Evolutionary conservation across 2,888 invertebrate genomes (phyloP), one percentile per base, ranked within the genome.

Genomic region (Euzophera pinguis): DNA sequence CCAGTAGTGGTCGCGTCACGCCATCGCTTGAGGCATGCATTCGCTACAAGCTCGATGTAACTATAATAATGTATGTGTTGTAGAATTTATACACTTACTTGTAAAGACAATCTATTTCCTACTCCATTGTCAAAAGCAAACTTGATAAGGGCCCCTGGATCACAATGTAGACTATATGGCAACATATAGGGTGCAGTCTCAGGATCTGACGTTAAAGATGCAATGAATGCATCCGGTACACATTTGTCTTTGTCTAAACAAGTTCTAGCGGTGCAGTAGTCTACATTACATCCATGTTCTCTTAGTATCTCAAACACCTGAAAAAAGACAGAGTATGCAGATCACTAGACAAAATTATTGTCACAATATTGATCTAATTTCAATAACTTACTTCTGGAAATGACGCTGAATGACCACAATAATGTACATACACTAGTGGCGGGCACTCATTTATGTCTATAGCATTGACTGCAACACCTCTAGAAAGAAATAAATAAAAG

Each of bases 351-450:
- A 32, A 32, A 22, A 2, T 22, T 22, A 22, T 22, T 22, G 22
- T 3, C 5, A 3, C 5, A 22, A 22, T 22, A 22, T 3, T 22
- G 22, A 2, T 5, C 22, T 5, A 22, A 22, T 22, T 22, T 22
- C 22, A 6, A 41, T 41, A 9, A 78, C 82, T 82, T 69, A 90
- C 90, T 67, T 85, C 78, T 59, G 67, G 58, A 71, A 86, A 85
- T 62, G 81, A 84, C 34, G 58, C 47, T 52, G 64, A 59, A 62
- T 84, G 84, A 57, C 75, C 71, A 55, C 76, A 73, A 57, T 78
- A 81, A 61, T 87, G 87, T 53, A 86, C 71, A 57, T 84, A 88
- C 6, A 87, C 87, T 16, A 90, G 61, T 1, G 91, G 90, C 37
- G 91, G 90, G 60, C 90, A 90, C 64, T 90, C 88, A 61, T 75